A percentile compares a stretch with the other conserved stretches of the same genome.
These are phyloP conservation scores for Myrmecophaga tridactyla DNA, from an alignment of 2,113 vertebrate species.

Conservation along the genomic window DNA sequence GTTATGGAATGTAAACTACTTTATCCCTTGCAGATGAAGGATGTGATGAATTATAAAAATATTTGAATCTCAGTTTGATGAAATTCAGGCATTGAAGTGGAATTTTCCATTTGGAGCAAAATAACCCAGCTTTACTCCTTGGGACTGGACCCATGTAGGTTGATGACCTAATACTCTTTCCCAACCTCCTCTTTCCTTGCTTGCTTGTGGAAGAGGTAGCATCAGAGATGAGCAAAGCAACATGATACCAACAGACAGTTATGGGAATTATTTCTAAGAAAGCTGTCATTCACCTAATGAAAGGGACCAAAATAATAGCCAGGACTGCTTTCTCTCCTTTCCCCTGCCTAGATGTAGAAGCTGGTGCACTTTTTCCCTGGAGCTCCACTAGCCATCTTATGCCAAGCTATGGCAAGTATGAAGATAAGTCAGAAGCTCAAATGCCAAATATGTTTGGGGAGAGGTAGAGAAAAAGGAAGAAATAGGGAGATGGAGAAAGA, in stretches of 20 bases:
- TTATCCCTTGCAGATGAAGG: not conserved
- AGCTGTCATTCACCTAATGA: not conserved
- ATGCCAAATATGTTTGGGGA: fast-evolving
- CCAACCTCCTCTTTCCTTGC: not conserved
- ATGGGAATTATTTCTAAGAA: not conserved
- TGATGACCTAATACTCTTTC: not conserved
- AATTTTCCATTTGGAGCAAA: not conserved
- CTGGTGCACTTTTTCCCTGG: too few species aligned
- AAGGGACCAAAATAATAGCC: not conserved
- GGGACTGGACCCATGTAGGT: not conserved
- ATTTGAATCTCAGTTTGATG: not conserved
- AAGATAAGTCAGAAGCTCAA: not conserved
- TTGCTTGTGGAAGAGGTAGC: too few species aligned
- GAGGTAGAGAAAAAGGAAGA: too few species aligned
- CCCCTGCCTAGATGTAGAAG: fast-evolving
- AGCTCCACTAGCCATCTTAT: too few species aligned
- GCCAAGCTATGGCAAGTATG: too few species aligned
- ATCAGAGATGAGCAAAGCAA: not conserved
- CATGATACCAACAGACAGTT: too few species aligned
- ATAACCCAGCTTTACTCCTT: too few species aligned
- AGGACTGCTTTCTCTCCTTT: fast-evolving
- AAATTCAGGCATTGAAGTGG: not conserved
- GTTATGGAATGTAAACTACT: fast-evolving
- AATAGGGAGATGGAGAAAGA: too few species aligned
- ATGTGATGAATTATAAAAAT: not conserved